A percentile compares a stretch with the other conserved stretches of the same genome.
These are phyloP conservation scores for Athalia cordata DNA, from an alignment of 2,888 invertebrate genomes.

Conservation along the genomic window DNA sequence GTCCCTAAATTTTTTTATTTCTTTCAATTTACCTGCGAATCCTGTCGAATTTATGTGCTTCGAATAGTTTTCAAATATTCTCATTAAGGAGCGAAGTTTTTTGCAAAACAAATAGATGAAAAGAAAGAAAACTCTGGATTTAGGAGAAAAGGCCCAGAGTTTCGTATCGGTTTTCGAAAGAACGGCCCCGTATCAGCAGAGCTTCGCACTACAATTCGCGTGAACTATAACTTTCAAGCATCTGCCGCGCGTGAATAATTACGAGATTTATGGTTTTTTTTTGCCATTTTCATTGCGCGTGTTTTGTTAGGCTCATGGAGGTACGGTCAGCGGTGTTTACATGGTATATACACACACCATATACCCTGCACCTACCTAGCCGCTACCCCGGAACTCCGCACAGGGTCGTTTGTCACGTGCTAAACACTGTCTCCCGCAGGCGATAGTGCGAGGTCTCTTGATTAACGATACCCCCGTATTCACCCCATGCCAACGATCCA, in stretches of 20 bases:
- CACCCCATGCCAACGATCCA: constrained; percentile 11
- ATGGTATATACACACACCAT: not conserved
- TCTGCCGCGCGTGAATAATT: constrained; percentile 2
- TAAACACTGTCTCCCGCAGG: constrained; percentile 46
- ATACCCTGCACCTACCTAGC: constrained; percentile 18
- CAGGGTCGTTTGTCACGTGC: constrained; percentile 44
- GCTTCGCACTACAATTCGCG: not conserved
- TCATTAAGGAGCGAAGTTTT: too few relatives aligned
- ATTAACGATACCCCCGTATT: constrained; percentile 65
- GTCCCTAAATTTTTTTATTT: too few relatives aligned
- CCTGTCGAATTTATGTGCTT: too few relatives aligned
- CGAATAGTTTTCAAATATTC: too few relatives aligned
- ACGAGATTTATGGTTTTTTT: constrained; percentile 36
- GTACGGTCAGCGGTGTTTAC: constrained; percentile 38
- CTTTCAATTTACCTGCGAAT: too few relatives aligned
- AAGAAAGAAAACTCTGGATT: too few relatives aligned
- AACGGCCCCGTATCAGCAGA: too few relatives aligned
- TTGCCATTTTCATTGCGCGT: constrained; percentile 29
- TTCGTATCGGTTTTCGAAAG: too few relatives aligned
- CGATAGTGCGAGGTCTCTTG: constrained; percentile 52
- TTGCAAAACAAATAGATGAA: too few relatives aligned
- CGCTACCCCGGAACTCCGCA: not conserved
- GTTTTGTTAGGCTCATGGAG: constrained; percentile 3
- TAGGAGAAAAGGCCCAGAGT: too few relatives aligned
- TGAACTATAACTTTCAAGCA: not conserved